Evolutionary conservation across 2,888 invertebrate genomes (phyloP).

Genomic region (Rhagonycha lutea): DNA sequence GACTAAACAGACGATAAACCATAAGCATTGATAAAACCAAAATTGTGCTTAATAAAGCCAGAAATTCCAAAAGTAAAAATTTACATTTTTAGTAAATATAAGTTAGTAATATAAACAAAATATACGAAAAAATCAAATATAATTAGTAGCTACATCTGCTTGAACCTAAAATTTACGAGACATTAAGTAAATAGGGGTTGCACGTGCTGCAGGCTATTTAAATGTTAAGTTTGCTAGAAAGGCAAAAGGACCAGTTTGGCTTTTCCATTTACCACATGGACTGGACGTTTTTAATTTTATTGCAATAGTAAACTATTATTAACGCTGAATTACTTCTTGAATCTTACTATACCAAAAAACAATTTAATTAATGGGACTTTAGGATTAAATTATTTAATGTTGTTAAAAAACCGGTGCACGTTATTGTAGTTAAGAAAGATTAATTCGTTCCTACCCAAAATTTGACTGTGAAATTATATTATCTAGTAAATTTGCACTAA

Average conservation of each 20-base stretch:
- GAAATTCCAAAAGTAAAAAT: background rate
- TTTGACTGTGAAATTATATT: background rate
- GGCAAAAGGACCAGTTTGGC: constrained; percentile 11
- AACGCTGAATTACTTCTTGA: background rate
- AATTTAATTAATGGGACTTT: background rate
- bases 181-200: constrained; percentile 19
- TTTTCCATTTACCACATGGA: constrained; percentile 6
- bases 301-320: constrained; percentile 14
- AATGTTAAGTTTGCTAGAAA: constrained; percentile 11
- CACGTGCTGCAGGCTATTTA: constrained; percentile 17
- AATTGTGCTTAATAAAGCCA: background rate
- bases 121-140: background rate
- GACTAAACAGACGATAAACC: background rate
- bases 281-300: constrained; percentile 11
- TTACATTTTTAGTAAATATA: background rate
- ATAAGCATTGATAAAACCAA: background rate
- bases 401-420: background rate
- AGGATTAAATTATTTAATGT: background rate
- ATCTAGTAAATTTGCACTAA: background rate
- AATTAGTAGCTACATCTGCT: constrained; percentile 12
- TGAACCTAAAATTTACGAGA: constrained; percentile 16
- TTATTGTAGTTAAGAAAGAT: background rate
- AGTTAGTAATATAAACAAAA: background rate
- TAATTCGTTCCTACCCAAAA: background rate
- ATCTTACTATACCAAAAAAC: background rate